A percentile compares a stretch with the other conserved stretches of the same genome.
phyloP scores from a whole-genome alignment of 1,140 invertebrate species.

The Drosophila punjabiensis region DNA sequence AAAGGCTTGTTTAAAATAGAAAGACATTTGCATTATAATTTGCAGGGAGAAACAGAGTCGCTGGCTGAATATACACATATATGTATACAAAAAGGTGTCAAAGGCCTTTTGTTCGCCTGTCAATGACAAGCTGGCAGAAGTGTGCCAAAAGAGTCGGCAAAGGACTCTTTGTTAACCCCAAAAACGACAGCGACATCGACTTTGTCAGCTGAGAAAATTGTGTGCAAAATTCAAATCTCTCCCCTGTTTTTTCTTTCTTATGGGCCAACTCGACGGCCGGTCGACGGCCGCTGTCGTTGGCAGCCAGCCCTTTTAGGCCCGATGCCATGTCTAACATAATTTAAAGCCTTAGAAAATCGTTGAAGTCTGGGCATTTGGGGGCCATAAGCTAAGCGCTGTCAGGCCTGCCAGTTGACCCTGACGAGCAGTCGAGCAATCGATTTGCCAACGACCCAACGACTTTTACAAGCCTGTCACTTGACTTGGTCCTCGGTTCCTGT shows the following conservation, averaged over 20 bases:
- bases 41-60: constrained; percentile 13
- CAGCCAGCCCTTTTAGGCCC: constrained; percentile 59
- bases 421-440: constrained; percentile 75
- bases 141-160: constrained; percentile 65
- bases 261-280: constrained; percentile 23
- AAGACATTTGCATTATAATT: constrained; percentile 74
- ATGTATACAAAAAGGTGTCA: constrained; percentile 67
- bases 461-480: constrained; percentile 68
- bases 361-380: constrained; percentile 35
- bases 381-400: constrained; percentile 71
- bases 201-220: constrained; percentile 58
- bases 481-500: constrained; percentile 30
- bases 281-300: constrained; percentile 37
- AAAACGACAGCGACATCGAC: constrained; percentile 39
- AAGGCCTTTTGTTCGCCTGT: constrained; percentile 77
- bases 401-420: constrained; percentile 73
- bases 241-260: constrained; percentile 6
- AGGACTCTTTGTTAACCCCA: constrained; percentile 74
- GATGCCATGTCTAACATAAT: constrained; percentile 76
- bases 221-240: constrained; percentile 79
- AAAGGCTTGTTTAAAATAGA: constrained; percentile 19
- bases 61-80: constrained; percentile 11
- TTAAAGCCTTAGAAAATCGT: constrained; percentile 68
- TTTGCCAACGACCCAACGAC: constrained; percentile 62
- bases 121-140: constrained; percentile 72